Percentiles rank a stretch among this genome's conserved stretches.
Evolutionary conservation across 2,797 vertebrate species (phyloP).

Genomic region (Pangasius djambal): DNA sequence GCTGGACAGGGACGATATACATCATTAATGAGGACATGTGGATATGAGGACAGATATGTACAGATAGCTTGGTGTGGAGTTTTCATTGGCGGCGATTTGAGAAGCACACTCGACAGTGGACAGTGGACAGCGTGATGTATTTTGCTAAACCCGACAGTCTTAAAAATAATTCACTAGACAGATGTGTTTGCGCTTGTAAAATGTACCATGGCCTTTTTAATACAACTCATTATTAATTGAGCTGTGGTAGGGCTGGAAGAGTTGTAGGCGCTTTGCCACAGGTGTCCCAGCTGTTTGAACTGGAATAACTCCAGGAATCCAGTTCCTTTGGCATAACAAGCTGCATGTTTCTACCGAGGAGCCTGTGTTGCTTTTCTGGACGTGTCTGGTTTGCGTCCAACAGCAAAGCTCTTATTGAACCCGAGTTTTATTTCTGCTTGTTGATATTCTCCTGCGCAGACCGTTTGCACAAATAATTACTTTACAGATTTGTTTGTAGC

Average conservation of each 20-base stretch:
- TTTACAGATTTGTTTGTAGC: slow-evolving; percentile 24
- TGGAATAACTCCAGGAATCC: slow-evolving; percentile 48
- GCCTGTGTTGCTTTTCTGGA: slow-evolving; percentile 7
- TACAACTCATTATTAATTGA: slow-evolving; percentile 44
- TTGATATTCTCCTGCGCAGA: slow-evolving; percentile 3
- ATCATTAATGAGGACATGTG: neutral
- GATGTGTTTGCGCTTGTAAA: slow-evolving; percentile 36
- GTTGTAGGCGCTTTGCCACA: slow-evolving; percentile 37
- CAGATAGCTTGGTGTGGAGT: neutral
- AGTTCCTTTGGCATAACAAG: slow-evolving; percentile 22
- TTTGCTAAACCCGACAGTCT: neutral
- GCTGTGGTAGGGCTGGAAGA: slow-evolving; percentile 40
- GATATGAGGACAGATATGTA: neutral
- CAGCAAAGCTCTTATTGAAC: slow-evolving; percentile 5
- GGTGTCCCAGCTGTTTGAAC: slow-evolving; percentile 51
- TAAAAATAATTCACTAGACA: neutral
- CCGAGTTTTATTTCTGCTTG: slow-evolving; percentile 16
- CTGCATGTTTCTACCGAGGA: slow-evolving; percentile 23
- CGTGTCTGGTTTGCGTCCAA: slow-evolving; percentile 40
- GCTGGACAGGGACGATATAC: neutral
- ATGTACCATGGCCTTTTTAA: slow-evolving; percentile 39
- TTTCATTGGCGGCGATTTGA: neutral
- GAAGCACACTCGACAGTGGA: neutral
- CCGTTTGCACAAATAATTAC: slow-evolving; percentile 32
- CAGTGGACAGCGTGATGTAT: neutral